Base-by-base conservation (phyloP, 2,888 invertebrate species). In the Elysia crispata region DNA sequence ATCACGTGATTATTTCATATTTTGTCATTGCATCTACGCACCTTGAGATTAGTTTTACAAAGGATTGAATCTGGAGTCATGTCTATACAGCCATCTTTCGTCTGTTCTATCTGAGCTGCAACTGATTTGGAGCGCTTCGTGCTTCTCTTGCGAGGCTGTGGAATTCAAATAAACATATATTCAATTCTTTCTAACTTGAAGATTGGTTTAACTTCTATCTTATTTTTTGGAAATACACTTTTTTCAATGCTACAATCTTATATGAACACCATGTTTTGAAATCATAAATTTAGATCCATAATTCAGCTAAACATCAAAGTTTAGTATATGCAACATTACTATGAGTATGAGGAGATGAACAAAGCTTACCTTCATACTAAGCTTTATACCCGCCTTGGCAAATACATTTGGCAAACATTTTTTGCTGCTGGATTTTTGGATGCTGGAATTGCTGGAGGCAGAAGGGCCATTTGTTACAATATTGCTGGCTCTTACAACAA, bases 61-160 rank as follows among this genome's bases (percentile, higher is more conserved):
- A 98, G 94, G 90, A 98, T 97, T 76, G 98, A 98, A 91, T 98
- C 97, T 28, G 98, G 97, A 64, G 98, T 97, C 88, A 98, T 94
- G 93, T 98, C 98, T 86, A 98, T 96, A 91, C 96, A 96, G 76
- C 98, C 97, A 93, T 97, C 97, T 93, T 96, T 96, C 64, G 96
- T 96, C 93, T 97, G 96, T 90, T 97, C 97, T 84, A 98, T 93
- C 93, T 98, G 97, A 84, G 97, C 97, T 67, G 97, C 97, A 82
- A 95, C 86, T 82, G 90, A 90, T 79, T 90, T 86, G 60, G 83
- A 79, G 79, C 89, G 88, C 79, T 89, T 90, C 74, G 86, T 86
- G 28, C 86, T 87, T 33, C 89, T 83, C 76, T 88, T 87, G 25
- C 90, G 78, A 30, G 90, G 90, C 83, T 83, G 31, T 60, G n/a